Evolutionary conservation across 2,113 vertebrate genomes (phyloP).

Genomic region (Axis porcinus): DNA sequence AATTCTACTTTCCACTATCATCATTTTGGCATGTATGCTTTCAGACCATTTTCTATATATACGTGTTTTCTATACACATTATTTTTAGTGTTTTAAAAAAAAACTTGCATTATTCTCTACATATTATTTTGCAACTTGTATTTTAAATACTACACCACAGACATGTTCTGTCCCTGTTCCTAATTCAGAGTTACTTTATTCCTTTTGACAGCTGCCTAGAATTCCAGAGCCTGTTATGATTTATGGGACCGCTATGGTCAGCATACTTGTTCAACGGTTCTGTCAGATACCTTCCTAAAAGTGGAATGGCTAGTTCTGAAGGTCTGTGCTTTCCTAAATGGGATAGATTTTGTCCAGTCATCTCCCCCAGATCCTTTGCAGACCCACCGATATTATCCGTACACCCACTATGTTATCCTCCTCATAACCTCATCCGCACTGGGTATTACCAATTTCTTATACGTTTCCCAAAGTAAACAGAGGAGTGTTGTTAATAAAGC

Average conservation of each 20-base stretch:
- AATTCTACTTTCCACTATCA: neutral
- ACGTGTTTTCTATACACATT: neutral
- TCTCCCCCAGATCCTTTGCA: neutral
- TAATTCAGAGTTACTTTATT: neutral
- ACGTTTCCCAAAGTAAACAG: neutral
- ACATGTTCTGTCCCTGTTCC: neutral
- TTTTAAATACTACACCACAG: neutral
- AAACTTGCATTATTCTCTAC: neutral
- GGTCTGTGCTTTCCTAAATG: neutral
- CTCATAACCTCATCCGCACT: neutral
- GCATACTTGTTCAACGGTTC: neutral
- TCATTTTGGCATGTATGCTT: neutral
- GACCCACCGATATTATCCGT: neutral
- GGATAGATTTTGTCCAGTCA: neutral
- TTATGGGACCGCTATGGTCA: accelerated
- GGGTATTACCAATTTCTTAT: neutral
- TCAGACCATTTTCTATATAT: neutral
- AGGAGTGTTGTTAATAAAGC: neutral
- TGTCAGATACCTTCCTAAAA: neutral
- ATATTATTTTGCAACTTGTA: neutral
- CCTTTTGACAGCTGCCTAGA: neutral
- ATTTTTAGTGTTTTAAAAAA: neutral
- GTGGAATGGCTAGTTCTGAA: neutral
- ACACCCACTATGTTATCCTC: neutral
- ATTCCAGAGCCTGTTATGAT: neutral